Evolutionary conservation across 2,888 invertebrate species (phyloP), one percentile per base, ranked within the genome.

Genomic region (Dasysyrphus albostriatus): DNA sequence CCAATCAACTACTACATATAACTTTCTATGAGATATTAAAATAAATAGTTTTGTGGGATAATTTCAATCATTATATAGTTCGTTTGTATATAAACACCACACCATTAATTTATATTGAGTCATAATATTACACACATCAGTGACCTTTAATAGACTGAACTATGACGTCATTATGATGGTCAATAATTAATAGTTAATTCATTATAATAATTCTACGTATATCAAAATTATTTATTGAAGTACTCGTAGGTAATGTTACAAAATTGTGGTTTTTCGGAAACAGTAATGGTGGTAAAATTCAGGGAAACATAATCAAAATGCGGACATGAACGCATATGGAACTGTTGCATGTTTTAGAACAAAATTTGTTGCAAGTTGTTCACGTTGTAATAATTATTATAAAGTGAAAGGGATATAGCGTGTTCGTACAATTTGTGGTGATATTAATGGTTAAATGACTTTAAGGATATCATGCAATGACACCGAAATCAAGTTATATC

Each of bases 161-260:
- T 70, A 79, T 24, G 83, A 70, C 70, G 79, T 75, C 83, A 79
- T 79, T 63, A 77, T 67, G 39, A 29, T 37, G n/a, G 29, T 63
- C 29, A 63, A 63, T 24, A 24, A 2, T 24, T 24, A 24, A 24
- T 24, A 24, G 24, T 24, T 24, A 24, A 24, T 19, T 61, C 14
- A 37, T 37, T 24, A 24, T 24, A 24, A 24, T 24, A 24, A 24
- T 24, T 24, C 3, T 24, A 24, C 2, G 3, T 24, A 24, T 24
- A 24, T 24, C 24, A 24, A 24, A 24, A 24, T n/a, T 24, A 24
- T 24, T 24, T 24, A 1, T 24, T 24, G 24, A 3, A 24, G 24
- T 24, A 24, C 24, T 24, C 1, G 1, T 3, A 24, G 24, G 24
- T 24, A 24, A 24, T 24, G 51, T 54, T 29, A 29, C 14, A 6